phyloP scores from a whole-genome alignment of 2,888 invertebrate genomes.

The Drosophila borborema region DNA sequence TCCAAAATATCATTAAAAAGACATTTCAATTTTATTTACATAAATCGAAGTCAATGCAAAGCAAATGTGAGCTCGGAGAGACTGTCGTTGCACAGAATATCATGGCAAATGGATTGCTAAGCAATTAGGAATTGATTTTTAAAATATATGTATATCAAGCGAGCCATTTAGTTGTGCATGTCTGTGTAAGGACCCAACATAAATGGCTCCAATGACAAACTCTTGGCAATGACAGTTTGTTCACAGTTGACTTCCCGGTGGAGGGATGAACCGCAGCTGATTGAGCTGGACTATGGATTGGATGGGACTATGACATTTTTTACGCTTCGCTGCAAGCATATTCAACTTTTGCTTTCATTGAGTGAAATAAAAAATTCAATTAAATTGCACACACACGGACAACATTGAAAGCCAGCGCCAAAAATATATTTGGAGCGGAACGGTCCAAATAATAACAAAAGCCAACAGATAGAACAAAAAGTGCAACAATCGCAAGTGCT shows the following conservation, averaged over 20 bases:
- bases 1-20: conserved; percentile 66
- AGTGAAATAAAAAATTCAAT: conserved; percentile 75
- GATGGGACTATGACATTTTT: conserved; percentile 67
- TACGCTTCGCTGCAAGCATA: conserved; percentile 57
- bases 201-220: conserved; percentile 37
- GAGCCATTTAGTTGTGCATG: conserved; percentile 24
- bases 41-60: conserved; percentile 54
- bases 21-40: conserved; percentile 70
- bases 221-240: conserved; percentile 21
- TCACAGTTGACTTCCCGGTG: not conserved
- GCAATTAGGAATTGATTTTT: conserved; percentile 65
- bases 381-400: conserved; percentile 68
- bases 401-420: conserved; percentile 48
- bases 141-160: conserved; percentile 24
- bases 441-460: conserved; percentile 51
- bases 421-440: conserved; percentile 69
- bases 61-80: conserved; percentile 9
- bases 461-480: conserved; percentile 12
- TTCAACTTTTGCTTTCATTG: conserved; percentile 72
- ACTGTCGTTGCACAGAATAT: conserved; percentile 19
- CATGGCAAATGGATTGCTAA: conserved; percentile 66
- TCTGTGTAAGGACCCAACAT: conserved; percentile 18
- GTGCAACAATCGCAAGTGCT: no score
- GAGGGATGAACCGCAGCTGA: conserved; percentile 6
- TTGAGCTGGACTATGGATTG: conserved; percentile 28